These are phyloP conservation scores for Timema cristinae DNA, from an alignment of 2,888 invertebrate species.

Conservation along the genomic window DNA sequence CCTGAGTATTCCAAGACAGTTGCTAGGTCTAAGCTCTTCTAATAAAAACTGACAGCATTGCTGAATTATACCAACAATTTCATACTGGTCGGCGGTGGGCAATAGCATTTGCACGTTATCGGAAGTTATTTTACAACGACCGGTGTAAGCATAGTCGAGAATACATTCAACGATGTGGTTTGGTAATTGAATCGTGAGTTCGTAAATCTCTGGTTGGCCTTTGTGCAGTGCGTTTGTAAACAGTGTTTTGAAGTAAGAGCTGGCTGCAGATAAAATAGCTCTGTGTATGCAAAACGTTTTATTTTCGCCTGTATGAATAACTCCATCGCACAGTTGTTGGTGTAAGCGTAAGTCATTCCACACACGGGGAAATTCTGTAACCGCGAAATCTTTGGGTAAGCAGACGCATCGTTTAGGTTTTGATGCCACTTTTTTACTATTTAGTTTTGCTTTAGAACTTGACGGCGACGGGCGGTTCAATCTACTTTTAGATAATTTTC, in stretches of 20 bases:
- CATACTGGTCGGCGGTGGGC: constrained; percentile 67
- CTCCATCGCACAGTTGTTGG: constrained; percentile 58
- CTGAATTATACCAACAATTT: constrained; percentile 67
- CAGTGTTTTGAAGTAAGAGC: constrained; percentile 69
- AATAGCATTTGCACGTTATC: constrained; percentile 67
- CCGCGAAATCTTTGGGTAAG: no score
- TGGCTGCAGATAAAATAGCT: constrained; percentile 65
- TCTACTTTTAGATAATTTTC: no score
- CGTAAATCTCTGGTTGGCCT: constrained; percentile 53
- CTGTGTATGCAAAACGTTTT: constrained; percentile 62
- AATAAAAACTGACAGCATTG: constrained; percentile 64
- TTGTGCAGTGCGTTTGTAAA: constrained; percentile 63
- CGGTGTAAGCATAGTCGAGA: constrained; percentile 72
- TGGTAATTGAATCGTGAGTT: constrained; percentile 49
- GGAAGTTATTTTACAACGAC: constrained; percentile 58
- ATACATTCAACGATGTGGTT: constrained; percentile 58
- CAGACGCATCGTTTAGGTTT: no score
- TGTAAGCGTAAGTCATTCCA: constrained; percentile 59
- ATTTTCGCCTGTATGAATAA: constrained; percentile 59
- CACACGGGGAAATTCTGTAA: constrained; percentile 55
- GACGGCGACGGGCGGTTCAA: no score
- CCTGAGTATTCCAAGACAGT: constrained; percentile 67
- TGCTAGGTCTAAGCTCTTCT: constrained; percentile 58
- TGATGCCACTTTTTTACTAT: no score
- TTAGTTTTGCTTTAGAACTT: no score